Base-by-base conservation (phyloP, 2,888 invertebrate genomes). In the Byasa hedistus region DNA sequence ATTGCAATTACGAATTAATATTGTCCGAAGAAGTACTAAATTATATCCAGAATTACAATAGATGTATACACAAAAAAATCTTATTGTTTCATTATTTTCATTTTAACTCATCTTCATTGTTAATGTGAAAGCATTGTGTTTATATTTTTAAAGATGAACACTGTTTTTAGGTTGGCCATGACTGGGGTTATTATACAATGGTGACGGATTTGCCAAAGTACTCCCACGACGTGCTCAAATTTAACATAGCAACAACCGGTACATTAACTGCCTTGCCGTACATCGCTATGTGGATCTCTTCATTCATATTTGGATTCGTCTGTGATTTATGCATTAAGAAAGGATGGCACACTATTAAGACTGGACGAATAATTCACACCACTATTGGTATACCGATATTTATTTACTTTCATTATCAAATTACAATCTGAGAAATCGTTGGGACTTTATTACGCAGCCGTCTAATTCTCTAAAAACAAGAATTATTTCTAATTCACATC, bases 181-280 rank as follows among this genome's bases (percentile, higher is more conserved):
- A 95, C 72, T 95, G 95, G 94, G 94, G 95, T 0, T 94, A 95
- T 78, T 95, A 94, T 76, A 95, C 94, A 2, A 94, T 95, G 93
- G 93, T 95, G 21, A 94, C 94, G 19, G 95, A 95, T 75, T 86
- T 95, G 2, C 95, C 95, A 0, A 94, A 94, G 67, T 95, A 95
- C 39, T 39, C 39, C 39, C 79, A 94, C 95, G 93, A 94, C 93
- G 93, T 95, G 0, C 85, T 95, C 5, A 93, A 94, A 72, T 94
- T 94, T 81, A 93, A 94, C 75, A 94, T 95, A 24, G 91, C 93
- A 10, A 89, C 94, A 72, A 95, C 95, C 65, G 94, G 95, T 0
- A 88, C 94, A 0, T 83, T 94, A 51, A 94, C 94, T 0, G 93
- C 95, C 0, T 85, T 95, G 32, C 95, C 95, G 0, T 95, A 95